Percentiles rank a stretch among this genome's conserved stretches.
phyloP scores from a whole-genome alignment of 2,113 vertebrate genomes.

The Stegastes partitus region DNA sequence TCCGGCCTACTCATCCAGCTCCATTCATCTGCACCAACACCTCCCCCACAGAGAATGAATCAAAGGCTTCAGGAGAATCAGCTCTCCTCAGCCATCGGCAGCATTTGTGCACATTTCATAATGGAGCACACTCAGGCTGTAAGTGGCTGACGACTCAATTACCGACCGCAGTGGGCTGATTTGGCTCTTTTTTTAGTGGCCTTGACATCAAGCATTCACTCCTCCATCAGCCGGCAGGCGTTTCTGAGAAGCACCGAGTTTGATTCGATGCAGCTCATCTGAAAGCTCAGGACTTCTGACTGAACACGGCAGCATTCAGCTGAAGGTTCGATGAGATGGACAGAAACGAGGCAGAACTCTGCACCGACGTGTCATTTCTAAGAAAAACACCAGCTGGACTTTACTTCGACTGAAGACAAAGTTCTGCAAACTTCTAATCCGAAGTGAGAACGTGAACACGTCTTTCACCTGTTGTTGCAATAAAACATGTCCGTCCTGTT shows the following conservation, averaged over 20 bases:
- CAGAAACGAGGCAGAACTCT: too few species aligned
- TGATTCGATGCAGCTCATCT: neutral
- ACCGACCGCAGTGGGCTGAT: conserved; percentile 16
- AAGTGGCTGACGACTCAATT: conserved; percentile 43
- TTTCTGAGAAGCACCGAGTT: conserved; percentile 14
- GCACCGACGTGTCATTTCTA: too few species aligned
- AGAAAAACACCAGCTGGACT: too few species aligned
- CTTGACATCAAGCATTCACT: conserved; percentile 25
- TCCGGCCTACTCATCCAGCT: conserved; percentile 45
- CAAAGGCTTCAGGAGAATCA: conserved; percentile 19
- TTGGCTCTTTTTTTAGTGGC: neutral
- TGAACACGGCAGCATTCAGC: too few species aligned
- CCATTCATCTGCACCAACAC: conserved; percentile 49
- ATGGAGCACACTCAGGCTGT: conserved; percentile 25
- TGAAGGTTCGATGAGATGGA: too few species aligned
- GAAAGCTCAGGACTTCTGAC: too few species aligned
- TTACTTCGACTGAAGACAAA: too few species aligned
- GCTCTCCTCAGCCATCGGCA: conserved; percentile 35
- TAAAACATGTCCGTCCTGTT: too few species aligned
- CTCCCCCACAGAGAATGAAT: conserved; percentile 50
- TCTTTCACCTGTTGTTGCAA: too few species aligned
- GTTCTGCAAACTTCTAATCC: too few species aligned
- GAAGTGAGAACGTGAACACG: too few species aligned
- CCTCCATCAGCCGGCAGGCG: conserved; percentile 19
- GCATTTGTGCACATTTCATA: conserved; percentile 39